Percentiles rank a stretch among this genome's conserved stretches.
Evolutionary conservation across 2,113 vertebrate species (phyloP).

Genomic region (Rhinoptilus africanus): DNA sequence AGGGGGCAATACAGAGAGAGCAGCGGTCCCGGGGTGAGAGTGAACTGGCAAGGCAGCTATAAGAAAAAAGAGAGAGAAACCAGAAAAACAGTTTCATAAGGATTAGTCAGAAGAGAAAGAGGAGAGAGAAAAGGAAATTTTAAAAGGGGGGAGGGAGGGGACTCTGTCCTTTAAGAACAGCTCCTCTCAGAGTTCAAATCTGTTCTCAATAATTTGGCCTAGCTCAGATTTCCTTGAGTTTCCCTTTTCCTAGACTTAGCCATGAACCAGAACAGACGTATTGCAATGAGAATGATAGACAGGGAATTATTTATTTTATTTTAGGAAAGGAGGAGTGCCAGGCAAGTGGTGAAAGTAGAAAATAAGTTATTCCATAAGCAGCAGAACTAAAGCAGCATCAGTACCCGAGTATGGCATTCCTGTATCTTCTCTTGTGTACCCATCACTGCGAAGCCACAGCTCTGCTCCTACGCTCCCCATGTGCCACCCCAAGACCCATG

Average conservation of each 20-base stretch:
- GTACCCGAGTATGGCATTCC: neutral
- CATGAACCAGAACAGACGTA: neutral
- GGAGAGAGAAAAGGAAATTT: neutral
- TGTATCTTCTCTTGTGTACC: neutral
- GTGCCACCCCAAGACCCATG: neutral
- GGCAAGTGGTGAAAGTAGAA: neutral
- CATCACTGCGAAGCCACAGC: neutral
- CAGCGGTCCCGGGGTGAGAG: neutral
- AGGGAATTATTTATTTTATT: neutral
- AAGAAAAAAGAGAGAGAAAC: neutral
- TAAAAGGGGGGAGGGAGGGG: rapidly evolving
- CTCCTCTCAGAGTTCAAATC: neutral
- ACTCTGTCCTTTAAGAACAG: neutral
- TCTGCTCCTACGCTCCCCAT: neutral
- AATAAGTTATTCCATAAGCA: neutral
- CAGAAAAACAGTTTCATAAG: neutral
- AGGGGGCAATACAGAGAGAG: neutral
- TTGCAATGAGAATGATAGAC: neutral
- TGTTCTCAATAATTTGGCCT: neutral
- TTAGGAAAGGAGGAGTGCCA: neutral
- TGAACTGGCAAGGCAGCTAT: neutral
- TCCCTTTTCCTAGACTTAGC: neutral
- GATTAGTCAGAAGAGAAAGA: neutral
- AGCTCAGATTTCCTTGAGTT: neutral
- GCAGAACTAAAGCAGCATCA: neutral